These are phyloP conservation scores for Myiothlypis coronata DNA, from an alignment of 2,797 vertebrate genomes.

Conservation along the genomic window DNA sequence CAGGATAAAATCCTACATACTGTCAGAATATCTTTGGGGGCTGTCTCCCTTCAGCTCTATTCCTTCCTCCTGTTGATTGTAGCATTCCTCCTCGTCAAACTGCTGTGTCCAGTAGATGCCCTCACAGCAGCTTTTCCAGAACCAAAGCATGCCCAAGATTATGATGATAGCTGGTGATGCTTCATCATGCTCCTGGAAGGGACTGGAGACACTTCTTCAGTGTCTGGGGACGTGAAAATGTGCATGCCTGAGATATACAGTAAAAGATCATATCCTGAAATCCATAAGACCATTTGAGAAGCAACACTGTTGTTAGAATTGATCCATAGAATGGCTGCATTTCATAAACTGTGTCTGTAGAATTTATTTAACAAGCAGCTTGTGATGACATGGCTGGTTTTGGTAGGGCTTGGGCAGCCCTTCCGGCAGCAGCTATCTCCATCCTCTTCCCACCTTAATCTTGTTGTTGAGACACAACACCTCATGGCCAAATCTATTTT, in stretches of 20 bases:
- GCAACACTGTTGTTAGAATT: neutral
- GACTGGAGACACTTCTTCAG: neutral
- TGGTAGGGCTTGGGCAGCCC: neutral
- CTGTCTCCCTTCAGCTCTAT: neutral
- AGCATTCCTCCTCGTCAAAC: neutral
- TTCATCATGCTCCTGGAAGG: neutral
- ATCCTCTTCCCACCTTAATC: neutral
- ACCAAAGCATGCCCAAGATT: neutral
- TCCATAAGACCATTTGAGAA: neutral
- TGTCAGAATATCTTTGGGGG: neutral
- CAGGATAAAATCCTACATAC: neutral
- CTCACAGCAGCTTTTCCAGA: neutral
- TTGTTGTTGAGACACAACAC: neutral
- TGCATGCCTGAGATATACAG: neutral
- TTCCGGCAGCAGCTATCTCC: neutral
- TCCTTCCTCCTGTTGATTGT: neutral
- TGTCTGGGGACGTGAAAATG: neutral
- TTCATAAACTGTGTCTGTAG: neutral
- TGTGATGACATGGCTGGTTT: neutral
- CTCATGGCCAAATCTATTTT: neutral
- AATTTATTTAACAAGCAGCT: neutral
- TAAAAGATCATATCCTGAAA: neutral
- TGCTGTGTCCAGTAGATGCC: neutral
- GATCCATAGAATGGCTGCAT: neutral
- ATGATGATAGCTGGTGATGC: fast-evolving